phyloP scores from a whole-genome alignment of 1,140 invertebrate genomes.

The Aleiodes sp. region DNA sequence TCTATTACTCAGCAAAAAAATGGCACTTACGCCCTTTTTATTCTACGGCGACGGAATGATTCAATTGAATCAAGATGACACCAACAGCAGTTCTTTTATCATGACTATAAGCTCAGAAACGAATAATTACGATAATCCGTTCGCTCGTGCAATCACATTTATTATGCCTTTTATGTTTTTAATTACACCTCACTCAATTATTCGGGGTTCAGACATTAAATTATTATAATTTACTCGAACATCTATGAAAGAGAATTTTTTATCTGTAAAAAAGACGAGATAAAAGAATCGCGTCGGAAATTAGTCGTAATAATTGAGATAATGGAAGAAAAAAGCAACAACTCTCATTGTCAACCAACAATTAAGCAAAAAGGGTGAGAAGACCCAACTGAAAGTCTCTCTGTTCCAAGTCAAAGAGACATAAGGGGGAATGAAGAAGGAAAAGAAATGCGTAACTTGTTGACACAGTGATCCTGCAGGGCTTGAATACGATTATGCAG shows the following conservation, averaged over 20 bases:
- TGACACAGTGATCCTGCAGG: conserved; percentile 61
- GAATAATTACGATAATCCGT: neutral
- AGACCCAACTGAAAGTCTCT: neutral
- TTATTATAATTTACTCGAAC: neutral
- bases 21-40: too few relatives aligned
- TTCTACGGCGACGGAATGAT: too few relatives aligned
- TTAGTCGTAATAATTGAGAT: neutral
- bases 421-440: conserved; percentile 2
- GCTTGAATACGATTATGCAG: conserved; percentile 63
- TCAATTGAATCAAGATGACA: too few relatives aligned
- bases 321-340: conserved; percentile 6
- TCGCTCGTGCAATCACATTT: neutral
- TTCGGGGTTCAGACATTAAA: neutral
- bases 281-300: too few relatives aligned
- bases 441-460: conserved; percentile 62
- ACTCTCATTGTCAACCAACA: neutral
- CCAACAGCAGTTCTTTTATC: neutral
- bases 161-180: neutral
- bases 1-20: too few relatives aligned
- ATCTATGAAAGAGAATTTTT: neutral
- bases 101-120: neutral
- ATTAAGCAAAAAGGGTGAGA: neutral
- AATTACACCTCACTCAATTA: neutral
- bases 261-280: too few relatives aligned
- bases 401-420: conserved; percentile 1